These are phyloP conservation scores for Orthosia gothica DNA, from an alignment of 2,888 invertebrate genomes.

Conservation along the genomic window DNA sequence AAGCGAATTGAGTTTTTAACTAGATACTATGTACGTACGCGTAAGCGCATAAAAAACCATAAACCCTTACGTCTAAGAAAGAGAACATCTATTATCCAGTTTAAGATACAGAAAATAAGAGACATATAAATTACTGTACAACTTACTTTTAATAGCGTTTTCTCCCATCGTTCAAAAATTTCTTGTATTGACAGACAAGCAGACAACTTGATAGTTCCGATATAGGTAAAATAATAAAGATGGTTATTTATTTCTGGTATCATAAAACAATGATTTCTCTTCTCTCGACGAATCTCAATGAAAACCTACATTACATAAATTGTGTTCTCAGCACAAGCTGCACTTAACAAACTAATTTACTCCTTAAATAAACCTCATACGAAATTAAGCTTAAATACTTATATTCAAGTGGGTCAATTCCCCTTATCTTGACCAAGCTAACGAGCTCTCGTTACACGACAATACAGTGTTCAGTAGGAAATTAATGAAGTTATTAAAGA, in stretches of 20 bases:
- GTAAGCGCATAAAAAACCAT: constrained; percentile 3
- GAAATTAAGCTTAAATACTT: constrained; percentile 17
- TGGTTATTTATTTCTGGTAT: constrained; percentile 24
- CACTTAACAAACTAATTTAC: constrained; percentile 2
- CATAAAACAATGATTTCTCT: constrained; percentile 21
- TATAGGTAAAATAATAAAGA: constrained; percentile 14
- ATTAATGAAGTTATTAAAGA: constrained; percentile 79
- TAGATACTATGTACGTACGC: neutral
- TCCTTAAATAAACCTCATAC: constrained; percentile 25
- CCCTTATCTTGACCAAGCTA: constrained; percentile 27
- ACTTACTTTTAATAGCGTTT: constrained; percentile 47
- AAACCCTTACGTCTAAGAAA: neutral
- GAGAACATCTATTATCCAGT: neutral
- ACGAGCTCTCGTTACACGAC: constrained; percentile 49
- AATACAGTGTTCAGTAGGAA: constrained; percentile 60
- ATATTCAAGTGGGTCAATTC: constrained; percentile 25
- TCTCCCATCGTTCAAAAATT: constrained; percentile 29
- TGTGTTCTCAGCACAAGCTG: constrained; percentile 8
- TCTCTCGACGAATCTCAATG: neutral
- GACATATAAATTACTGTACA: constrained; percentile 40
- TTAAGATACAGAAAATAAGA: constrained; percentile 2
- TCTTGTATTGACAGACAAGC: constrained; percentile 38
- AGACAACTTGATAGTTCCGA: constrained; percentile 31
- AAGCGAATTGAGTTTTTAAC: neutral
- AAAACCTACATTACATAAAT: constrained; percentile 9